Base-by-base conservation (phyloP, 2,113 vertebrate genomes). In the Peromyscus polionotus region DNA sequence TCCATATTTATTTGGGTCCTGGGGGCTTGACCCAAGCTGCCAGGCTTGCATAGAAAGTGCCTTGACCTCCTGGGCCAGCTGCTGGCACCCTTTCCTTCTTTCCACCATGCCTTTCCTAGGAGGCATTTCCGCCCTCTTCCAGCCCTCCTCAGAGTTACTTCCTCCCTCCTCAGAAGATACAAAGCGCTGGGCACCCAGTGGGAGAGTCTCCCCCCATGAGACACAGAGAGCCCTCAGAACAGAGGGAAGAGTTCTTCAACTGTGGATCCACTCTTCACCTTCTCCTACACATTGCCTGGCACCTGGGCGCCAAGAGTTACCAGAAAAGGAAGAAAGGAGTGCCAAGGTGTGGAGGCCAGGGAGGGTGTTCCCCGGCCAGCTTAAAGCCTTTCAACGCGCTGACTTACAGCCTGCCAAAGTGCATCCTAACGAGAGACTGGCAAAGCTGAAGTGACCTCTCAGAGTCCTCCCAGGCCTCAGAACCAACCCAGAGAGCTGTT, bases 341-440 rank as follows among this genome's bases (percentile, higher is more conserved):
- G 59, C 87, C 75, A 48, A 75, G 10, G 61, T 10, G 1, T 42
- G 5, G 48, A 48, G 93, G 57, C 28, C 26, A 79, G 42, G 28
- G 33, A 93, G 26, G 77, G 8, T 28, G 8, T 20, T 93, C 73
- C 39, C 4, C 61, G 57, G 33, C 48, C 57, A 95, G n/a, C 48
- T 45, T n/a, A 76, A 73, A 92, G 45, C 7, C 28, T 92, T 93
- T 81, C 26, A 73, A 93, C 95, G 67, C 45, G 75, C 59, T n/a
- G 59, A 95, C 87, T 88, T 59, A 75, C 68, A 87, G 75, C 51
- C 63, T 68, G n/a, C 48, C 17, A 36, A 93, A 92, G 24, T 86
- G 3, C 9, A 51, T 33, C 54, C 28, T 36, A 4, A 48, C 59
- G 33, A 31, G 70, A 92, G 79, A 28, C 19, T 3, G 31, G 45